These are phyloP conservation scores for Drosophila quinaria DNA, from an alignment of 2,888 invertebrate species.

Conservation along the genomic window DNA sequence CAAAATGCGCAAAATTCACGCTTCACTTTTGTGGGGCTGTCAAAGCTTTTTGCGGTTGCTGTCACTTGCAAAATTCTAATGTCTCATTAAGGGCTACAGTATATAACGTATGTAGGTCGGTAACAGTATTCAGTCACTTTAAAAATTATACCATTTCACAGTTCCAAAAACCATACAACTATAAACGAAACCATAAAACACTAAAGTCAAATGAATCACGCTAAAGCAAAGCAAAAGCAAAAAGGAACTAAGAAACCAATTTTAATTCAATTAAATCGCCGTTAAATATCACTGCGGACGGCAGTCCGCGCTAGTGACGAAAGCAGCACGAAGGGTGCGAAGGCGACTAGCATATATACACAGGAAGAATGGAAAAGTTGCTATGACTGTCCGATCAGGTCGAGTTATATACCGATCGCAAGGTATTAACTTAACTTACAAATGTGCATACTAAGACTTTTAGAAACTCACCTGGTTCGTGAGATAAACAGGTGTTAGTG, in stretches of 20 bases:
- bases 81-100: constrained; percentile 35
- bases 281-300: no score
- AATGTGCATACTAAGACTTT: no score
- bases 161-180: constrained; percentile 12
- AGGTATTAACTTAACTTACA: no score
- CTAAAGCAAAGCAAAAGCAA: neutral
- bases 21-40: constrained; percentile 52
- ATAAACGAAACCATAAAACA: constrained; percentile 33
- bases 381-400: no score
- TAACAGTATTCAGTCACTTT: constrained; percentile 1
- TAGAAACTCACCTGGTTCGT: no score
- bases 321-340: no score
- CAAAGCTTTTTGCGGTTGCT: constrained; percentile 54
- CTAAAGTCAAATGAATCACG: constrained; percentile 7
- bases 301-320: no score
- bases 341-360: no score
- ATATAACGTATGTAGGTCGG: neutral
- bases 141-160: neutral
- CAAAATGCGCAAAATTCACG: constrained; percentile 39
- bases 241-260: neutral
- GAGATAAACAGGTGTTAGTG: no score
- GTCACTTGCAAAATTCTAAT: constrained; percentile 58
- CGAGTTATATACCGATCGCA: no score
- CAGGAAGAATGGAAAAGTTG: no score
- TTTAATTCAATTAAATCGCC: constrained; percentile 5